phyloP scores from a whole-genome alignment of 2,888 invertebrate genomes.

The Apamea monoglypha region DNA sequence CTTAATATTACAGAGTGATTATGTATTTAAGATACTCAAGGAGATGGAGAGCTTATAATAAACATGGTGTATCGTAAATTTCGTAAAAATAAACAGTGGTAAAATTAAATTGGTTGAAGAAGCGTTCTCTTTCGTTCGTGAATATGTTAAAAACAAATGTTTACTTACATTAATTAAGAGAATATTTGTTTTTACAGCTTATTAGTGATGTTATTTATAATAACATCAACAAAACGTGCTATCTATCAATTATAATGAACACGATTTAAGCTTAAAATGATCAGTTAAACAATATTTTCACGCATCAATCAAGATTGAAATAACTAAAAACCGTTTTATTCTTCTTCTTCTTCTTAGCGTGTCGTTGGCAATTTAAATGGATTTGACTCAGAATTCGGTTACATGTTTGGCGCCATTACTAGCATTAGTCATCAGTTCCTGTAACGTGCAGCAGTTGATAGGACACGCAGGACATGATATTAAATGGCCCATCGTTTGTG shows the following conservation, averaged over 20 bases:
- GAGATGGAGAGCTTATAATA: constrained; percentile 31
- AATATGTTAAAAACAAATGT: constrained; percentile 10
- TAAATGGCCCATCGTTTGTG: no score
- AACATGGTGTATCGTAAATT: constrained; percentile 42
- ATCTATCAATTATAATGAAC: background rate
- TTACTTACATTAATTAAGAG: background rate
- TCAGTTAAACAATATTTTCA: background rate
- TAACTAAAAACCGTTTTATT: background rate
- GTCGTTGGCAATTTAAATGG: background rate
- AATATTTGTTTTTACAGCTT: constrained; percentile 10
- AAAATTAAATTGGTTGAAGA: constrained; percentile 9
- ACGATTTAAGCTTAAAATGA: background rate
- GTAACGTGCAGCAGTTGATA: background rate
- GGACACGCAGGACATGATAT: background rate
- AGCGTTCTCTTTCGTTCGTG: background rate
- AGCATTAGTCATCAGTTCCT: no score
- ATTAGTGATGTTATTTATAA: constrained; percentile 3
- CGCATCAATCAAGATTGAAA: background rate
- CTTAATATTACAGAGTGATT: constrained; percentile 39
- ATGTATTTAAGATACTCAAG: constrained; percentile 44
- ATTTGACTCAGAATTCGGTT: background rate
- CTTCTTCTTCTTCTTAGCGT: no score
- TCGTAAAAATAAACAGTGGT: constrained; percentile 40
- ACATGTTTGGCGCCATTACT: background rate
- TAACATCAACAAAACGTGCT: constrained; percentile 3